Evolutionary conservation across 35 echinoderm and acorn worm genomes (phyloP), one percentile per base, ranked within the genome.

Genomic region (Heliocidaris erythrogramma): DNA sequence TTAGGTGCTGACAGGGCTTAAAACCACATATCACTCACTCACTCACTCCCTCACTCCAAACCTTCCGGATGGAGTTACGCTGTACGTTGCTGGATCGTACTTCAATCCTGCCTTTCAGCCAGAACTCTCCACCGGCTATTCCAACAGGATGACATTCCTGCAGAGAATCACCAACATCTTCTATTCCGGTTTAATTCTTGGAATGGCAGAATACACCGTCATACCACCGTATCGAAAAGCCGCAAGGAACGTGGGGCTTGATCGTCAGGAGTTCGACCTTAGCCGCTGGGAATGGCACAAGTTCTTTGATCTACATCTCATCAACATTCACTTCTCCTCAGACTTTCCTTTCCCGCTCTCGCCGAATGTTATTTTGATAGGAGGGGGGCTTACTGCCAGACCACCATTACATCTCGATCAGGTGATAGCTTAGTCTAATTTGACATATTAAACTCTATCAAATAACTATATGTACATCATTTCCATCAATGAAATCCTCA

Each of bases 81-180:
- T 89, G 5, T 18, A 47, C 2, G 0, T 12, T 47, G 29, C 9
- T 47, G 87, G 87, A 47, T 89, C 87, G 9, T 32, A 89, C 32
- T 89, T 89, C 2, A 89, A 89, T 10, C 12, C 24, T 48, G 87
- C 87, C 31, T 89, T 47, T 89, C 87, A 89, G 29, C 87, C 87
- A 12, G 87, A 89, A 13, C 4, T 89, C 4, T 47, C 87, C 12
- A 47, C 87, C 42, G 87, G 87, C 3, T 89, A 47, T 47, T n/a
- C 87, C 87, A 89, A 89, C 87, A 89, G 87, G 31, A 89, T 89
- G 87, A 89, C 31, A 18, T 89, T 89, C 87, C 24, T 48, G 87
- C 87, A 89, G 47, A 89, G 87, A n/a, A 60, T 97, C 21, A 56
- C 47, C 16, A 97, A 97, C 90, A n/a, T 59, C 47, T 89, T 89